phyloP scores from a whole-genome alignment of 2,113 vertebrate species.

The Fukomys damarensis region DNA sequence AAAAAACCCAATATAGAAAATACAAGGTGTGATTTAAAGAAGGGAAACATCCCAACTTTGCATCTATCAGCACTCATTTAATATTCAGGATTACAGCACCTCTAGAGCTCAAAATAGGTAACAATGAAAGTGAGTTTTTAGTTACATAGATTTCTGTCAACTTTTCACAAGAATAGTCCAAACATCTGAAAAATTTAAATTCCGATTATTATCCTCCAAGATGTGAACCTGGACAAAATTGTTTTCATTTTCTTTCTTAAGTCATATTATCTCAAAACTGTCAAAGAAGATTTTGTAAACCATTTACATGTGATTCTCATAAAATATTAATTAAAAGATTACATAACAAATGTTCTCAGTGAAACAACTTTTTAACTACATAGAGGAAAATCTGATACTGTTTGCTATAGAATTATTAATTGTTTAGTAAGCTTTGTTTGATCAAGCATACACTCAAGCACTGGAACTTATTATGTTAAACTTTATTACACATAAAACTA shows the following conservation, averaged over 20 bases:
- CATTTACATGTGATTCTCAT: slow-evolving; percentile 47
- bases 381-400: slow-evolving; percentile 26
- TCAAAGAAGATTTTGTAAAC: slow-evolving; percentile 58
- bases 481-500: slow-evolving; percentile 64
- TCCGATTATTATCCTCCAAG: slow-evolving; percentile 66
- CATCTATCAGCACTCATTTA: background rate
- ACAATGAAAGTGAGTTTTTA: slow-evolving; percentile 67
- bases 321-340: slow-evolving; percentile 57
- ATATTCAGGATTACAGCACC: slow-evolving; percentile 30
- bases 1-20: slow-evolving; percentile 80
- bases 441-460: slow-evolving; percentile 40
- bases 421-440: slow-evolving; percentile 36
- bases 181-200: slow-evolving; percentile 62
- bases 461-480: slow-evolving; percentile 25
- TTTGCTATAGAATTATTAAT: slow-evolving; percentile 43
- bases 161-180: slow-evolving; percentile 57
- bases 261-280: slow-evolving; percentile 46
- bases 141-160: slow-evolving; percentile 76
- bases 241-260: slow-evolving; percentile 54
- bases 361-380: slow-evolving; percentile 62
- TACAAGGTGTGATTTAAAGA: slow-evolving; percentile 83
- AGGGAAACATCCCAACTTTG: slow-evolving; percentile 74
- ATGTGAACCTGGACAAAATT: slow-evolving; percentile 61
- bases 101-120: slow-evolving; percentile 57
- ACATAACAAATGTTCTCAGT: slow-evolving; percentile 42